Conservation (phyloP, 92 coral and sea anemone species). For the Porites evermanni region DNA sequence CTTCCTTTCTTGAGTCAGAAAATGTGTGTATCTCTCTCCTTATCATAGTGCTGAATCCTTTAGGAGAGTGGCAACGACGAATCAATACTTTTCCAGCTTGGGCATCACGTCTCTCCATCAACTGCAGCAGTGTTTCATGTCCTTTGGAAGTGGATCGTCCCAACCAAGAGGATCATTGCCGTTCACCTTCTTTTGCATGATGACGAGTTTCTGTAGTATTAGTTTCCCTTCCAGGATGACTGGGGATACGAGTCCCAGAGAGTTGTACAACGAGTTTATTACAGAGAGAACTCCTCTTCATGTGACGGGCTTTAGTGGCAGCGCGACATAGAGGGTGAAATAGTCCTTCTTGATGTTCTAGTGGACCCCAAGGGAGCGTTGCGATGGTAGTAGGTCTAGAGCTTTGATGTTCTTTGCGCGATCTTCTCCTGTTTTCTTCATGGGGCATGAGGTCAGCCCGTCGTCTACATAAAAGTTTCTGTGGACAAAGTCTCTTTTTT, state of each 20-base stretch:
- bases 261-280: slow-evolving; percentile 37
- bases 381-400: not conserved
- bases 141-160: slow-evolving; percentile 60
- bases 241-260: slow-evolving; percentile 34
- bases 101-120: slow-evolving; percentile 46
- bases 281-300: slow-evolving; percentile 15
- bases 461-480: too few species aligned
- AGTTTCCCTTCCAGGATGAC: slow-evolving; percentile 15
- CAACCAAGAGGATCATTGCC: slow-evolving; percentile 11
- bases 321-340: slow-evolving; percentile 2
- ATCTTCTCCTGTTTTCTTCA: not conserved
- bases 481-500: not conserved
- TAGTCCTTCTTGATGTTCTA: not conserved
- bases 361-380: not conserved
- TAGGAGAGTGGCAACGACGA: slow-evolving; percentile 41
- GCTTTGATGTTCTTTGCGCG: not conserved
- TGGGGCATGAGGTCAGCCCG: not conserved
- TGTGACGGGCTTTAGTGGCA: slow-evolving; percentile 5
- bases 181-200: slow-evolving; percentile 39
- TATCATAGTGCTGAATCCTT: slow-evolving; percentile 15
- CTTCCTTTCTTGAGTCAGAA: slow-evolving; percentile 31
- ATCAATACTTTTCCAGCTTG: slow-evolving; percentile 26
- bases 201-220: slow-evolving; percentile 44
- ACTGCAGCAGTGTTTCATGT: slow-evolving; percentile 37
- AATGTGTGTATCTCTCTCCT: slow-evolving; percentile 36